Conservation (phyloP, 2,797 vertebrate species). For the Onychomys torridus region DNA sequence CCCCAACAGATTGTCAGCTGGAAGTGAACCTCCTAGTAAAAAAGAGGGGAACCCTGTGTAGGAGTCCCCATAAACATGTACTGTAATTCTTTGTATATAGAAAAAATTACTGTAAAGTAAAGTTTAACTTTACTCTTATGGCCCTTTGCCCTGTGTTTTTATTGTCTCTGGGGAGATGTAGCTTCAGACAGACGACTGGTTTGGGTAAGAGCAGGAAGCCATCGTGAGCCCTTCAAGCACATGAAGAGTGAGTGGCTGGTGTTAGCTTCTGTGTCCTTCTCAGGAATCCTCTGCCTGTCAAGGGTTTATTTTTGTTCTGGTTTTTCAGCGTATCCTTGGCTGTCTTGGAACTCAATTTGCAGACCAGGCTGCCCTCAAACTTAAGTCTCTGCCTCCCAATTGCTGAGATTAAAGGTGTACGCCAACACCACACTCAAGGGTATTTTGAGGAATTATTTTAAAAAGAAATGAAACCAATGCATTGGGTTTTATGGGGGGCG, state of each 20-base stretch:
- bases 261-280: conserved; percentile 35
- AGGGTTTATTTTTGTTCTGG: not conserved
- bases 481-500: not conserved
- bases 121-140: conserved; percentile 92
- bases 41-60: conserved; percentile 88
- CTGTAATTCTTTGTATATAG: conserved; percentile 96
- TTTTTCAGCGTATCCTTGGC: not conserved
- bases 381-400: not conserved
- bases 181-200: conserved; percentile 53
- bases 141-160: conserved; percentile 87
- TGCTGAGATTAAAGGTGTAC: not conserved
- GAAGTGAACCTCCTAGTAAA: conserved; percentile 88
- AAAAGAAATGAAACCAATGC: conserved; percentile 72
- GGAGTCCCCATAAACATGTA: conserved; percentile 91
- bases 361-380: not conserved
- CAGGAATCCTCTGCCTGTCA: conserved; percentile 42
- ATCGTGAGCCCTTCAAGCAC: conserved; percentile 1
- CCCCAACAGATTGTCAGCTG: conserved; percentile 87
- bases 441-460: conserved; percentile 78
- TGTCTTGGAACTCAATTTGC: not conserved
- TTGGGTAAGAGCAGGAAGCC: conserved; percentile 53
- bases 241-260: not conserved
- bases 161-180: conserved; percentile 60
- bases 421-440: not conserved
- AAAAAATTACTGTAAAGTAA: conserved; percentile 94